Conservation (phyloP, 2,888 invertebrate species). For the Xestia ashworthii region DNA sequence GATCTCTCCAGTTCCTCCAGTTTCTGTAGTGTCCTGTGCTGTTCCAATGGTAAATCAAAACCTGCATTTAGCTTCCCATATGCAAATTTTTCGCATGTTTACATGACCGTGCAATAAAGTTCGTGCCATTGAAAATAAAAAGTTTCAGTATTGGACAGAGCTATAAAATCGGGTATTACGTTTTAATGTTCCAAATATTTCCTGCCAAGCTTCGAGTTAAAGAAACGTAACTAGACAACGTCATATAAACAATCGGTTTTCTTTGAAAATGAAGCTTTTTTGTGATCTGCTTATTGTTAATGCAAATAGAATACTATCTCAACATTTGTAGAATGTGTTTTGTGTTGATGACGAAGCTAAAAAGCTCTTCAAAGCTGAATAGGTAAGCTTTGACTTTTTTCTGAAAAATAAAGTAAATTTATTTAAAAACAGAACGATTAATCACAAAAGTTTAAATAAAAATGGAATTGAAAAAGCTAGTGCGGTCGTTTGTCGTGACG, state of each 20-base stretch:
- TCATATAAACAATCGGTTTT: conserved; percentile 59
- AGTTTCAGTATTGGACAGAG: conserved; percentile 53
- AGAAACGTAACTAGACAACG: conserved; percentile 54
- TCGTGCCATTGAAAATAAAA: conserved; percentile 63
- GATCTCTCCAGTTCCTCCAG: conserved; percentile 26
- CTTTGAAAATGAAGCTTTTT: conserved; percentile 18
- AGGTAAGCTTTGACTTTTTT: conserved; percentile 11
- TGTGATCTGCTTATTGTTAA: conserved; percentile 33
- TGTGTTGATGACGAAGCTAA: conserved; percentile 2
- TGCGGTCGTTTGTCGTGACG: conserved; percentile 73
- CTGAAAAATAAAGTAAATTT: conserved; percentile 27
- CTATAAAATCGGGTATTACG: conserved; percentile 64
- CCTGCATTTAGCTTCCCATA: conserved; percentile 10
- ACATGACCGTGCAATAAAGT: conserved; percentile 62
- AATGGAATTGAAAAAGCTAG: conserved; percentile 64
- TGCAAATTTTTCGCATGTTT: conserved; percentile 57
- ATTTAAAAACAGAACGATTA: conserved; percentile 59
- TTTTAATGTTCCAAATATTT: conserved; percentile 67
- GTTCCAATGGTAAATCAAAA: conserved; percentile 42
- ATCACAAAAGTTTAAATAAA: conserved; percentile 60
- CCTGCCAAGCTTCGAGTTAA: conserved; percentile 61
- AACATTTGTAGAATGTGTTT: conserved; percentile 30
- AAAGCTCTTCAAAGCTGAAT: conserved; percentile 10
- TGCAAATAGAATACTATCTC: conserved; percentile 24
- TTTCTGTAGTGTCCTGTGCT: conserved; percentile 47